A percentile compares a stretch with the other conserved stretches of the same genome.
Conservation (phyloP, 1,140 invertebrate genomes). For the Zaprionus gabonicus region DNA sequence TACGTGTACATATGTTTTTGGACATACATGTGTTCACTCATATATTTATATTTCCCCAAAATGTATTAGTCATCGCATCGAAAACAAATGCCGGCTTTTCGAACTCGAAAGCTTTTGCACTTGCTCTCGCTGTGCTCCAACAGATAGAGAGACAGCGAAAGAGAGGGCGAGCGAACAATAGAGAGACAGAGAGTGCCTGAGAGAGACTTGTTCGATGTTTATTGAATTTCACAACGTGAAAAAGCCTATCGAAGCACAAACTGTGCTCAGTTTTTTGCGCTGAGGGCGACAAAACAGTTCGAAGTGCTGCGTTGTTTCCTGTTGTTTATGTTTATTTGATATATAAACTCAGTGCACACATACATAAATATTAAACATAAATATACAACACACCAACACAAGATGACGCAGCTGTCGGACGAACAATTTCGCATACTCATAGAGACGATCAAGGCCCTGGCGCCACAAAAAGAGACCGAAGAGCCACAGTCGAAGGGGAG, state of each 20-base stretch:
- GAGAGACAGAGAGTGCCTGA: neutral
- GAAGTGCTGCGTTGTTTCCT: neutral
- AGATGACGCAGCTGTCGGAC: constrained; percentile 67
- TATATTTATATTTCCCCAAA: neutral
- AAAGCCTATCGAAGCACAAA: constrained; percentile 5
- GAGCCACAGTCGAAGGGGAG: constrained; percentile 68
- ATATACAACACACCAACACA: neutral
- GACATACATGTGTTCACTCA: neutral
- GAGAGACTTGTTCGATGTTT: neutral
- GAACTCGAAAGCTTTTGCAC: constrained; percentile 57
- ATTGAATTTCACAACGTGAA: constrained; percentile 60
- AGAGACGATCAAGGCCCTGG: constrained; percentile 59
- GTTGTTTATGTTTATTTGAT: too few relatives aligned
- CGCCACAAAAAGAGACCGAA: constrained; percentile 31
- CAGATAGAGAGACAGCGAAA: neutral
- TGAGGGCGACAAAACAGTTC: constrained; percentile 23
- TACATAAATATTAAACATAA: too few relatives aligned
- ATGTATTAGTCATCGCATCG: neutral
- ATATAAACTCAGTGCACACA: too few relatives aligned
- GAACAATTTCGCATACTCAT: constrained; percentile 69
- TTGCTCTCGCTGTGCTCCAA: neutral
- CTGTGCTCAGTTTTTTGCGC: constrained; percentile 14
- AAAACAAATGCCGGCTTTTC: constrained; percentile 36
- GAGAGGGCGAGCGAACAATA: neutral
- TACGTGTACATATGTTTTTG: too few relatives aligned